A percentile compares a stretch with the other conserved stretches of the same genome.
Conservation (phyloP, 2,888 invertebrate genomes). For the Leptinotarsa juncta region DNA sequence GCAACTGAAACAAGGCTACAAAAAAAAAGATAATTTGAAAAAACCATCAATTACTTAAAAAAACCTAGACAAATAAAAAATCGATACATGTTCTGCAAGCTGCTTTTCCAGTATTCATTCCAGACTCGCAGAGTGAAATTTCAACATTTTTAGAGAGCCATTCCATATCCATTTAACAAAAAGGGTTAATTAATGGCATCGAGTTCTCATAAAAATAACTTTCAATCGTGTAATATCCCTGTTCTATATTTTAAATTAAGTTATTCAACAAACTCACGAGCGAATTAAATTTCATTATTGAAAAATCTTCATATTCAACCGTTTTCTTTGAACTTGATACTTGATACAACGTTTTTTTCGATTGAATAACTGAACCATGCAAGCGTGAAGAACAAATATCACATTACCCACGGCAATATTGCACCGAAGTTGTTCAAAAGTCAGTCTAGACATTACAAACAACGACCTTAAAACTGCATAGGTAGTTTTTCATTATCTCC, state of each 20-base stretch:
- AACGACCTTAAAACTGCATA: background rate
- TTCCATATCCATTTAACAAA: too few species aligned
- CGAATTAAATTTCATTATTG: background rate
- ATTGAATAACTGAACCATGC: slow-evolving; percentile 7
- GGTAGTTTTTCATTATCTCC: too few species aligned
- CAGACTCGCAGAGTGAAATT: too few species aligned
- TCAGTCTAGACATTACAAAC: slow-evolving; percentile 1
- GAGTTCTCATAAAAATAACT: background rate
- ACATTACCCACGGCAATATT: background rate
- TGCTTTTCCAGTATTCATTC: too few species aligned
- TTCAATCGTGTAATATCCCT: background rate
- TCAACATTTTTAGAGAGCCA: background rate
- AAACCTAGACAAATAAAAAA: too few species aligned
- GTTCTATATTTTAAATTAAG: background rate
- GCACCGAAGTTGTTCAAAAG: background rate
- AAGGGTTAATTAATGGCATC: too few species aligned
- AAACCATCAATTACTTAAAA: too few species aligned
- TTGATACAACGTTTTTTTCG: background rate
- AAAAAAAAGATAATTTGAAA: too few species aligned
- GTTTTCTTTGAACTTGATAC: slow-evolving; percentile 2
- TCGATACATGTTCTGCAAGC: too few species aligned
- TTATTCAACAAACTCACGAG: background rate
- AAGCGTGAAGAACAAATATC: slow-evolving; percentile 7
- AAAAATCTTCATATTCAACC: background rate
- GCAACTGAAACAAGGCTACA: too few species aligned